phyloP scores from a whole-genome alignment of 2,888 invertebrate species.

The Cosmorhoe ocellata region DNA sequence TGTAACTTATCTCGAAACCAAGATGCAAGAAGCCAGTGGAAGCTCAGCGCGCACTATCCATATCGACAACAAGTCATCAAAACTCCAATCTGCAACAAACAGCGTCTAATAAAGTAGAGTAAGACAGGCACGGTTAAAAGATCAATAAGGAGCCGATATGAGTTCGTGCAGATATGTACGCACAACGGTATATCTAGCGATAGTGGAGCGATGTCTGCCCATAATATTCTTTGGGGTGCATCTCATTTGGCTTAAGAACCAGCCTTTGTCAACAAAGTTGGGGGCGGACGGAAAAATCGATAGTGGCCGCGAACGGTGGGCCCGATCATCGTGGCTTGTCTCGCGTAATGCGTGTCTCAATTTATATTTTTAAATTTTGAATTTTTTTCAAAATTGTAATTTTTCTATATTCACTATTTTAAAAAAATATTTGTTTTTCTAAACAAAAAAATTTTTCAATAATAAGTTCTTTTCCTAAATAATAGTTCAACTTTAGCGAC shows the following conservation, averaged over 20 bases:
- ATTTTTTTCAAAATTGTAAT: constrained; percentile 6
- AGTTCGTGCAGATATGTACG: constrained; percentile 58
- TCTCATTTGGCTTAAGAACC: constrained; percentile 83
- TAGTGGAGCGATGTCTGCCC: constrained; percentile 80
- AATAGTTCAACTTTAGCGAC: too few species aligned
- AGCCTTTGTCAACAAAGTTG: constrained; percentile 81
- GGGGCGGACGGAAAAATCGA: constrained; percentile 79
- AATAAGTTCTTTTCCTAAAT: too few species aligned
- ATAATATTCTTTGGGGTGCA: constrained; percentile 83
- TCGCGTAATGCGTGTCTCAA: constrained; percentile 61
- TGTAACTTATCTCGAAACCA: constrained; percentile 4
- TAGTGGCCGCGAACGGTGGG: constrained; percentile 67
- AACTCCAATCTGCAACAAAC: constrained; percentile 35
- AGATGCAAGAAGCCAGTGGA: neutral
- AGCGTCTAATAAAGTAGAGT: constrained; percentile 51
- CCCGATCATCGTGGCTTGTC: constrained; percentile 67
- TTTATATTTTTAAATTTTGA: constrained; percentile 53
- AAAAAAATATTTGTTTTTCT: too few species aligned
- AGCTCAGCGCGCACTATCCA: too few species aligned
- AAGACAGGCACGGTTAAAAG: constrained; percentile 58
- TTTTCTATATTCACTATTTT: too few species aligned
- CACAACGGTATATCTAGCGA: constrained; percentile 64
- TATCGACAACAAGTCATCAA: constrained; percentile 10
- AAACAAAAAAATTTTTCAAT: too few species aligned
- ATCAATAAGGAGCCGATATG: constrained; percentile 71